A percentile compares a stretch with the other conserved stretches of the same genome.
Conservation (phyloP, 2,888 invertebrate genomes). For the Campaea margaritaria region DNA sequence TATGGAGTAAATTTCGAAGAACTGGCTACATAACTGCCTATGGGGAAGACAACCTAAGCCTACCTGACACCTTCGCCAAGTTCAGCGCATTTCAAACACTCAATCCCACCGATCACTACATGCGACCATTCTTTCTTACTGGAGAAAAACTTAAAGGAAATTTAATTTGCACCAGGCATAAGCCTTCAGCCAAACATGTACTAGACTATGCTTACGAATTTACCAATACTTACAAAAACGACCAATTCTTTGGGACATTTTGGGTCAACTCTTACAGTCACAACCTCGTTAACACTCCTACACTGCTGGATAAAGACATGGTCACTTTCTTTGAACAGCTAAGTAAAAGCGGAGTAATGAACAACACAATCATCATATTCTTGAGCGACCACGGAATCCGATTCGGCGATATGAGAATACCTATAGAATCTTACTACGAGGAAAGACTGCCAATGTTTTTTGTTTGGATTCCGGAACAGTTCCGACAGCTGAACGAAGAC, state of each 20-base stretch:
- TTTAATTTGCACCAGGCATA: conserved; percentile 69
- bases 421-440: conserved; percentile 90
- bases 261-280: conserved; percentile 92
- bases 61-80: conserved; percentile 87
- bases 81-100: conserved; percentile 87
- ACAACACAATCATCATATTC: conserved; percentile 88
- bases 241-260: conserved; percentile 89
- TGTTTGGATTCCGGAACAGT: conserved; percentile 87
- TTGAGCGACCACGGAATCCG: conserved; percentile 92
- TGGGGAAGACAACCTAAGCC: conserved; percentile 88
- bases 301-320: conserved; percentile 87
- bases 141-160: conserved; percentile 79
- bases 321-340: conserved; percentile 82
- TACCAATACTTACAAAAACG: conserved; percentile 82
- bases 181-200: conserved; percentile 87
- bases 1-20: conserved; percentile 90
- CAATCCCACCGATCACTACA: conserved; percentile 93
- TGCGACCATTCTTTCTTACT: conserved; percentile 89
- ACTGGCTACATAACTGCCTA: conserved; percentile 90
- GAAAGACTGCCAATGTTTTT: conserved; percentile 91
- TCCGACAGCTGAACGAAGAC: conserved; percentile 81
- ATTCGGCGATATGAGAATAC: conserved; percentile 87
- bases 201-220: conserved; percentile 88
- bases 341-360: conserved; percentile 79
- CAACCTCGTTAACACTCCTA: conserved; percentile 87